phyloP scores from a whole-genome alignment of 2,797 vertebrate species.

The Sitta carolinensis region DNA sequence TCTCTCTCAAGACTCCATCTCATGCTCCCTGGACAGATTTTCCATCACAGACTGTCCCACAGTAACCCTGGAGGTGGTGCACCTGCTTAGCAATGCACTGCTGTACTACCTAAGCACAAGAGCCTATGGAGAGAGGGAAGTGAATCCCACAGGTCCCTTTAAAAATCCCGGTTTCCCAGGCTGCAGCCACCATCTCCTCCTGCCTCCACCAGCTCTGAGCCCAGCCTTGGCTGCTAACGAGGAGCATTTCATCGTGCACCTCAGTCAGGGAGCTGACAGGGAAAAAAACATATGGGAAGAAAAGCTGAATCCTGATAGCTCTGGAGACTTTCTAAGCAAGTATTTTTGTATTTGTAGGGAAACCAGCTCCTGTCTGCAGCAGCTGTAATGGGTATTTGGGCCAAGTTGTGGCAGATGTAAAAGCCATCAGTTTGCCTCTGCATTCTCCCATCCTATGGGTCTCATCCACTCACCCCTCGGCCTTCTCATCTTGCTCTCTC shows the following conservation, averaged over 20 bases:
- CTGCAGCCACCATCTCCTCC: not conserved
- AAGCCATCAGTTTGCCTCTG: not conserved
- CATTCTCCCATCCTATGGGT: not conserved
- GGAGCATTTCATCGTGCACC: not conserved
- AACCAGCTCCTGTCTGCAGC: not conserved
- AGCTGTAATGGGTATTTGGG: not conserved
- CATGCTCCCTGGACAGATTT: not conserved
- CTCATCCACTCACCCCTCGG: not conserved
- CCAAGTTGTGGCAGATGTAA: not conserved
- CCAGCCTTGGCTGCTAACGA: not conserved
- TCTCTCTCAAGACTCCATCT: not conserved
- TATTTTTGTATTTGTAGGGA: not conserved
- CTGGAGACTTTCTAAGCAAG: not conserved
- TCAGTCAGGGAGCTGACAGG: not conserved
- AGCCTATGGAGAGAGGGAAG: not conserved
- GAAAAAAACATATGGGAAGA: not conserved
- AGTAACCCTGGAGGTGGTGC: not conserved
- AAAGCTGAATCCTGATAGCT: not conserved
- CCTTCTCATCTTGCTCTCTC: not conserved
- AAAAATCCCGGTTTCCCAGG: not conserved
- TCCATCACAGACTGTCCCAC: not conserved
- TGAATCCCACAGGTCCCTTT: not conserved
- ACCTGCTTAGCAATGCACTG: fast-evolving
- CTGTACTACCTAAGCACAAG: fast-evolving
- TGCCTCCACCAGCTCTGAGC: not conserved